Percentiles rank a stretch among this genome's conserved stretches.
Conservation (phyloP, 2,888 invertebrate genomes). For the Dinocampus coccinellae region DNA sequence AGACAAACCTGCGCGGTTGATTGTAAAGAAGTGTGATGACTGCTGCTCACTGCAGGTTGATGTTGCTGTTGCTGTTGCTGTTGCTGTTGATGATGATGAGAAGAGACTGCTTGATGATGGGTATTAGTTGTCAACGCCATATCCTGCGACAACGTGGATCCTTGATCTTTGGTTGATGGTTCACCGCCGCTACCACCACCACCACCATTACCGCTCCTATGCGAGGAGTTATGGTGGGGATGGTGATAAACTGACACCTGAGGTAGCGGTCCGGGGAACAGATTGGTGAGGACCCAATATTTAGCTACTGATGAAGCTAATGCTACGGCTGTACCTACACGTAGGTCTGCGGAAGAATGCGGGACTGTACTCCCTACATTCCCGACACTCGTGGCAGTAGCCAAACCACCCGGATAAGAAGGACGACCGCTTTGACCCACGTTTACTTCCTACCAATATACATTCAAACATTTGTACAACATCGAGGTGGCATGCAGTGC, state of each 20-base stretch:
- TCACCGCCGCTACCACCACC: conserved; percentile 72
- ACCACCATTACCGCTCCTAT: conserved; percentile 74
- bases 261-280: conserved; percentile 82
- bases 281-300: conserved; percentile 87
- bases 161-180: conserved; percentile 59
- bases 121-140: conserved; percentile 62
- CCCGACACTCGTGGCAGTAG: conserved; percentile 63
- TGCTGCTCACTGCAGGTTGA: conserved; percentile 42
- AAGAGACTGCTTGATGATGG: conserved; percentile 60
- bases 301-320: conserved; percentile 81
- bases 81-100: conserved; percentile 48
- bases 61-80: conserved; percentile 59
- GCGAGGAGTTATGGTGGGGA: conserved; percentile 71
- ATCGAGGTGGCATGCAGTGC: conserved; percentile 63
- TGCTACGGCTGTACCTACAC: conserved; percentile 74
- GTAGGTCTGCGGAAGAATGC: conserved; percentile 65
- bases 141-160: conserved; percentile 61
- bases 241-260: conserved; percentile 80
- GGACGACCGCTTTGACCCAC: conserved; percentile 67
- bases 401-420: conserved; percentile 65
- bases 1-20: conserved; percentile 66
- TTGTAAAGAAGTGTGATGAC: conserved; percentile 63
- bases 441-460: conserved; percentile 68
- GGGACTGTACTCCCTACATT: conserved; percentile 62
- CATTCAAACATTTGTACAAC: conserved; percentile 67